Percentiles rank a stretch among this genome's conserved stretches.
Conservation (phyloP, 2,113 vertebrate species). For the Lethenteron camtschaticum region DNA sequence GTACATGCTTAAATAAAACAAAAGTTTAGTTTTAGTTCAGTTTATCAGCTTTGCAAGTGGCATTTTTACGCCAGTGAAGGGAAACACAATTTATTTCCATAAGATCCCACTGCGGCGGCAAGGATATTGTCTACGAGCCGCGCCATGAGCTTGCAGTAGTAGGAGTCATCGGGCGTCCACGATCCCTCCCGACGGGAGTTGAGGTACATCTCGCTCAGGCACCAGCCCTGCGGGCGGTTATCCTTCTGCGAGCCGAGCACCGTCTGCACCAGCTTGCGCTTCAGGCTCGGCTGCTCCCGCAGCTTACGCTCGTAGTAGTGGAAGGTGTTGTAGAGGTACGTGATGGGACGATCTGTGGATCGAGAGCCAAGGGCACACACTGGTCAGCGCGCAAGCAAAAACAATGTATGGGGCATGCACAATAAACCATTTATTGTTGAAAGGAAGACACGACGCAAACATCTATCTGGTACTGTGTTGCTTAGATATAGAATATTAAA, state of each 20-base stretch:
- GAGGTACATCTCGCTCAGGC: constrained; percentile 81
- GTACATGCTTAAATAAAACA: no score
- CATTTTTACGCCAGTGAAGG: no score
- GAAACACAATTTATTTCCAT: no score
- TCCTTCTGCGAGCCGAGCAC: constrained; percentile 95
- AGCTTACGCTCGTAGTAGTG: constrained; percentile 87
- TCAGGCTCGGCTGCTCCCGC: constrained; percentile 62
- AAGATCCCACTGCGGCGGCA: constrained; percentile 11
- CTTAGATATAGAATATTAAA: no score
- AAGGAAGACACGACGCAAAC: no score
- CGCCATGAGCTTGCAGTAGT: constrained; percentile 92
- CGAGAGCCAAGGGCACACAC: not conserved
- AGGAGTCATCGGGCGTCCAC: constrained; percentile 85
- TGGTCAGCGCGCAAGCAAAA: no score
- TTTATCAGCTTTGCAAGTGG: no score
- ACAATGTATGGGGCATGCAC: no score
- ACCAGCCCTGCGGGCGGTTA: constrained; percentile 78
- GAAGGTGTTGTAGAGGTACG: constrained; percentile 90
- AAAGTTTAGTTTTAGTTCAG: no score
- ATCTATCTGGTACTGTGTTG: no score
- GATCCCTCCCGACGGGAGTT: constrained; percentile 70
- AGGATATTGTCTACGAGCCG: constrained; percentile 99
- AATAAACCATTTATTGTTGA: no score
- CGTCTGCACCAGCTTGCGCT: constrained; percentile 84
- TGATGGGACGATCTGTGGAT: constrained; percentile 67